A percentile compares a stretch with the other conserved stretches of the same genome.
These are phyloP conservation scores for Conopomorpha cramerella DNA, from an alignment of 1,140 invertebrate species.

Conservation along the genomic window DNA sequence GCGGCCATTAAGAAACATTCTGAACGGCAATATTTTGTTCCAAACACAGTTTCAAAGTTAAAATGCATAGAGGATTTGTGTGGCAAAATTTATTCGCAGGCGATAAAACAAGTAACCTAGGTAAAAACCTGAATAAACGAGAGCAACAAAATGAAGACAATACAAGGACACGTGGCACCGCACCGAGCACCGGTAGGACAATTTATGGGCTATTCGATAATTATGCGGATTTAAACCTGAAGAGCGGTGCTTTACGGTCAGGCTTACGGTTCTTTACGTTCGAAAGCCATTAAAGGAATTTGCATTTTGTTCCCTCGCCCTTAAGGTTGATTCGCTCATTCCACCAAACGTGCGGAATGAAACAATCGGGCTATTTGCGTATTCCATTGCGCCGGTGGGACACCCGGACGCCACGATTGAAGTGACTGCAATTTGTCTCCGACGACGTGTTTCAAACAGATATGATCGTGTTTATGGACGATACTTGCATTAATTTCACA, in stretches of 20 bases:
- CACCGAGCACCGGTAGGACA: conserved; percentile 26
- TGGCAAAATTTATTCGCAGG: too few relatives aligned
- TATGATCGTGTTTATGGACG: conserved; percentile 41
- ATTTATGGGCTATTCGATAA: conserved; percentile 56
- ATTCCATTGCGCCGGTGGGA: conserved; percentile 23
- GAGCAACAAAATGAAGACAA: conserved; percentile 15
- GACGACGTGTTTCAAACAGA: conserved; percentile 45
- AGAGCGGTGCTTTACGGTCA: conserved; percentile 38
- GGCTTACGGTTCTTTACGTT: conserved; percentile 38
- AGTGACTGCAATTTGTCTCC: conserved; percentile 51
- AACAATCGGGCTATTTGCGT: conserved; percentile 35
- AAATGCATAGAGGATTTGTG: too few relatives aligned
- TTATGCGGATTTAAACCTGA: conserved; percentile 53
- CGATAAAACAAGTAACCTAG: too few relatives aligned
- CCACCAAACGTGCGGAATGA: too few relatives aligned
- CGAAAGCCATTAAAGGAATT: conserved; percentile 24
- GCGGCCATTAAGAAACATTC: too few relatives aligned
- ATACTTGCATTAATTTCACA: conserved; percentile 41
- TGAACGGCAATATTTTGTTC: too few relatives aligned
- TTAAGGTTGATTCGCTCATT: too few relatives aligned
- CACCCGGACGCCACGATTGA: conserved; percentile 35
- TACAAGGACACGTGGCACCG: conserved; percentile 29
- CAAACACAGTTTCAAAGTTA: too few relatives aligned
- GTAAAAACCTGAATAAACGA: too few relatives aligned
- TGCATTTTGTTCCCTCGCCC: conserved; percentile 32